Base-by-base conservation (phyloP, 2,888 invertebrate species). In the Dioctria rufipes region DNA sequence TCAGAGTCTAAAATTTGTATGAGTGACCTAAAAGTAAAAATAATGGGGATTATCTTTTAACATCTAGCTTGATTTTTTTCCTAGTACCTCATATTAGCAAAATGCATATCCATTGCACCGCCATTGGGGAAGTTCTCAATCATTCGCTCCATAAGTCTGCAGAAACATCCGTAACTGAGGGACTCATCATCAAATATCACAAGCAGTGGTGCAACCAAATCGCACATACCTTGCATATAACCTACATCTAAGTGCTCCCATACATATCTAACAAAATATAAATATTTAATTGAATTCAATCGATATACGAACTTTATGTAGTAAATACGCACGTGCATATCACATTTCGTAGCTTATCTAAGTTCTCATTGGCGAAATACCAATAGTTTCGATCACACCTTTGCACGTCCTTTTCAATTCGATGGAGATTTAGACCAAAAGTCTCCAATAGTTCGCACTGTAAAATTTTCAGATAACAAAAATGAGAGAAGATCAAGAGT, bases 181-280 rank as follows among this genome's bases (percentile, higher is more conserved):
- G 96, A 95, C 89, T 98, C 98, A 87, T 98, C 97, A 86, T 96
- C 95, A 90, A 97, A 94, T 86, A 96, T 94, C 13, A 98, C 98
- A 37, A 98, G 91, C 2, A 98, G 90, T 0, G 98, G 98, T 0
- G 98, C 98, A 0, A 95, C 96, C 81, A 98, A 91, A 90, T 98
- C 98, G 88, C 98, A 98, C 98, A 98, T 98, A 85, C 98, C 98
- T 89, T 98, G 98, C 92, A 98, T 96, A 90, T 98, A 98, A 9
- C 98, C 98, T 54, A 94, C 93, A 71, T 98, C 97, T 84, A 98
- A 90, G 87, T 98, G 96, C 87, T 98, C 96, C 96, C 98, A 98
- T 3, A 98, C 98, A 89, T 97, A 98, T n/a, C 96, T 96, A 85
- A 3, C 86, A 83, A n/a, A 81, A 78, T 37, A 9, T 81, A 77